phyloP scores from a whole-genome alignment of 2,888 invertebrate species.

The Ferrisia virgata region DNA sequence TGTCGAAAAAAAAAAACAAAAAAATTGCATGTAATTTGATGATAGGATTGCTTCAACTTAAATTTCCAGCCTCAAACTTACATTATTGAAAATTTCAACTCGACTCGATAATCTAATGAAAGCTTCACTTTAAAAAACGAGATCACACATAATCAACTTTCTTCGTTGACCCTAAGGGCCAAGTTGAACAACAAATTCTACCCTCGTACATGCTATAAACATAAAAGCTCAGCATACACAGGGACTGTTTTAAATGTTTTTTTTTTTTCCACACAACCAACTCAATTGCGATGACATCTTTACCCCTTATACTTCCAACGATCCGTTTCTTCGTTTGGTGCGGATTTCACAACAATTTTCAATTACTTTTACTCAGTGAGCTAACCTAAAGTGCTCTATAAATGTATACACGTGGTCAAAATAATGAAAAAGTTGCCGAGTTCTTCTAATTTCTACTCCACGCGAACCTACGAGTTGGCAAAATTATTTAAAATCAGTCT shows the following conservation, averaged over 20 bases:
- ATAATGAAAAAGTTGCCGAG: background rate
- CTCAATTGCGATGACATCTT: background rate
- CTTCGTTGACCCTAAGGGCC: too few species aligned
- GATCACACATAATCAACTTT: too few species aligned
- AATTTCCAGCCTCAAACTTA: too few species aligned
- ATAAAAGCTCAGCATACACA: background rate
- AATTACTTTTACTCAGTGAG: background rate
- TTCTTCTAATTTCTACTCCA: background rate
- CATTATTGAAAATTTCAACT: too few species aligned
- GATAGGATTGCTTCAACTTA: too few species aligned
- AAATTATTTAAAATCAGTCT: slow-evolving; percentile 8
- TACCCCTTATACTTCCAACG: background rate
- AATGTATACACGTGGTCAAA: background rate
- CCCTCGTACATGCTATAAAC: too few species aligned
- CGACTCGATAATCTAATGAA: too few species aligned
- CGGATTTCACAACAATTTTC: background rate
- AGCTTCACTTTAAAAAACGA: too few species aligned
- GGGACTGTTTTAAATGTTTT: background rate
- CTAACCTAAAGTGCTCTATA: background rate
- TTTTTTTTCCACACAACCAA: background rate
- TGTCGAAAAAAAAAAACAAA: too few species aligned
- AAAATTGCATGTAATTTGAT: too few species aligned
- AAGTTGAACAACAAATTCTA: too few species aligned
- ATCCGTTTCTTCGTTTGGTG: background rate
- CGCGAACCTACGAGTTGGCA: background rate